Evolutionary conservation across 2,113 vertebrate species (phyloP).

Genomic region (Trematocara marginatum): DNA sequence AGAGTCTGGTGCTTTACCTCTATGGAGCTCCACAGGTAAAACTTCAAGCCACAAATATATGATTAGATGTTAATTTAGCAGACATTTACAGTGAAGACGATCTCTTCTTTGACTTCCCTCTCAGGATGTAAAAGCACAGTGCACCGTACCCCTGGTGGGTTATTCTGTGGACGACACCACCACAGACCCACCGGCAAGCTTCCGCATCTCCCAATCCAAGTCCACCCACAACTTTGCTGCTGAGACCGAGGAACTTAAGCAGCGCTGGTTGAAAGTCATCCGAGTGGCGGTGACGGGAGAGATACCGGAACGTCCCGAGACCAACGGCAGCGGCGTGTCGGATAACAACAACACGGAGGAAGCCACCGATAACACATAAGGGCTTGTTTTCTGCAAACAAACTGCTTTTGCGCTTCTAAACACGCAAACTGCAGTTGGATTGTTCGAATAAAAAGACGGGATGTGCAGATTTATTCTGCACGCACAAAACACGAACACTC

Average conservation of each 20-base stretch:
- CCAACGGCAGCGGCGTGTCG: conserved; percentile 10
- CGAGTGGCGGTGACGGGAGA: conserved; percentile 87
- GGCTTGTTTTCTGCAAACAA: not conserved
- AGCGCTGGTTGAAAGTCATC: conserved; percentile 91
- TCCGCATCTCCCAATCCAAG: conserved; percentile 93
- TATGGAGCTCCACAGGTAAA: conserved; percentile 94
- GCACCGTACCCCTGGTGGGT: conserved; percentile 92
- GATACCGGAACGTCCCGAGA: conserved; percentile 57
- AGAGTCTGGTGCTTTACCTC: conserved; percentile 91
- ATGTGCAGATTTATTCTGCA: not conserved
- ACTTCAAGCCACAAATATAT: not conserved
- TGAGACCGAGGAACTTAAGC: conserved; percentile 89
- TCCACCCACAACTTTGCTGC: conserved; percentile 90
- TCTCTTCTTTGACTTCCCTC: not conserved
- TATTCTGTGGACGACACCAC: conserved; percentile 84
- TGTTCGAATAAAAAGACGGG: not conserved
- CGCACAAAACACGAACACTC: not conserved
- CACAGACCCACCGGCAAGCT: conserved; percentile 81
- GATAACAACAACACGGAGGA: conserved; percentile 55
- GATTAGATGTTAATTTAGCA: not conserved
- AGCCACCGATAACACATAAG: conserved; percentile 53
- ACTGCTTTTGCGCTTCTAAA: fast-evolving
- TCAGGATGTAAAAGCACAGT: conserved; percentile 93
- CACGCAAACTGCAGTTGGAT: not conserved
- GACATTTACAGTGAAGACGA: too few relatives aligned